Percentiles rank a stretch among this genome's conserved stretches.
phyloP scores from a whole-genome alignment of 35 echinoderm and acorn worm species.

The Anneissia japonica region DNA sequence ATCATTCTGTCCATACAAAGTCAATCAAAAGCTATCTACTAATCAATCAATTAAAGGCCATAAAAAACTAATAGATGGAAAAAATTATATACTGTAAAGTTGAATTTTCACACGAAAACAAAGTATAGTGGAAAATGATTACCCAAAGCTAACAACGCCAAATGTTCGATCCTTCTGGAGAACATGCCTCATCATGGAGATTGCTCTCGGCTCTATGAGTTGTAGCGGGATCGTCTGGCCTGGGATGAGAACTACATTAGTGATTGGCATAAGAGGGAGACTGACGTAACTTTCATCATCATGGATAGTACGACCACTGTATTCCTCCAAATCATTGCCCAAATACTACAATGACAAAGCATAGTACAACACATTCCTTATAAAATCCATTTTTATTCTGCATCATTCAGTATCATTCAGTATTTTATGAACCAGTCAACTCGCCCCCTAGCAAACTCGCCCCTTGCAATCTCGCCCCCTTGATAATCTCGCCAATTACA shows the following conservation, averaged over 20 bases:
- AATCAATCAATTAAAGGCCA: too few species aligned
- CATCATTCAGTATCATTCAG: neutral
- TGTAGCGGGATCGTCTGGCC: constrained; percentile 89
- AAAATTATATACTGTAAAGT: too few species aligned
- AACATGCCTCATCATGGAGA: constrained; percentile 86
- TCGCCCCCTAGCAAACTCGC: neutral
- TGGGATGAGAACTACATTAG: constrained; percentile 72
- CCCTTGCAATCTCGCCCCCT: neutral
- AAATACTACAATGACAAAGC: constrained; percentile 66
- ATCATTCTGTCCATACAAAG: too few species aligned
- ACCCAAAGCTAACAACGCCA: constrained; percentile 54
- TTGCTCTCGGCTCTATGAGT: constrained; percentile 73
- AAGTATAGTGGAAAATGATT: too few species aligned
- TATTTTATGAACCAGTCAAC: neutral
- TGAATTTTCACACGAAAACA: too few species aligned
- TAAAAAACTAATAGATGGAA: too few species aligned
- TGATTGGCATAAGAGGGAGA: constrained; percentile 64
- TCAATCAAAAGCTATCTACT: too few species aligned
- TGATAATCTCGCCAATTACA: neutral
- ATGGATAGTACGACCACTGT: constrained; percentile 89
- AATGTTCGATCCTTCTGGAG: constrained; percentile 92
- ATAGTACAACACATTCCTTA: too few species aligned
- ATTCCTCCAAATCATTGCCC: constrained; percentile 85
- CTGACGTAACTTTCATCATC: constrained; percentile 83
- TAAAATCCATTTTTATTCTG: neutral